These are phyloP conservation scores for Sphinx pinastri DNA, from an alignment of 2,888 invertebrate genomes.

Conservation along the genomic window DNA sequence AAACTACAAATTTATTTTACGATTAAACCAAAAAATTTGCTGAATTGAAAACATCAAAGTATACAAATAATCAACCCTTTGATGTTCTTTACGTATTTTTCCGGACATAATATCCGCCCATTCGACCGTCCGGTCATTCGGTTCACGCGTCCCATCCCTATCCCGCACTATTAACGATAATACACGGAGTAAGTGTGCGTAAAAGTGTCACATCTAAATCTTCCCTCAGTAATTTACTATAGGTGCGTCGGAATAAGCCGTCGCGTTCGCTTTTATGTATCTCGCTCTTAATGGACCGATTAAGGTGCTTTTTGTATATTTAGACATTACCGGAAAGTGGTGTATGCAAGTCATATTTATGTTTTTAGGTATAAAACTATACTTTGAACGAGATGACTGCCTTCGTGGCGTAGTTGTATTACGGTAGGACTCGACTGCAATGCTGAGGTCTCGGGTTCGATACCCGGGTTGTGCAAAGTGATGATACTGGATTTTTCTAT, in stretches of 20 bases:
- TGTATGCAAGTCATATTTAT: background rate
- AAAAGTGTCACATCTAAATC: conserved; percentile 65
- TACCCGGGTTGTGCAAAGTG: no score
- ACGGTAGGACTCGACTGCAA: no score
- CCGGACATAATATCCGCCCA: background rate
- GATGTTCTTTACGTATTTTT: background rate
- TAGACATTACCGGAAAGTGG: conserved; percentile 11
- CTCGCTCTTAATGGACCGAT: conserved; percentile 31
- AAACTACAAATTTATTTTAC: no score
- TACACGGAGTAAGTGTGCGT: conserved; percentile 57
- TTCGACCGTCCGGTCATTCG: background rate
- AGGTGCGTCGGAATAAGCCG: conserved; percentile 45
- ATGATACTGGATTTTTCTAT: no score
- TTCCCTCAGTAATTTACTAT: conserved; percentile 54
- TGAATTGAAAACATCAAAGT: no score
- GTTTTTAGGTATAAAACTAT: background rate
- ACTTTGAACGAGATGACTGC: no score
- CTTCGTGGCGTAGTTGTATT: no score
- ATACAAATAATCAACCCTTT: background rate
- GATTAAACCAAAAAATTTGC: no score
- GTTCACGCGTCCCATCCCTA: conserved; percentile 23
- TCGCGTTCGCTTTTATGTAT: conserved; percentile 14
- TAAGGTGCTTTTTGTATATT: conserved; percentile 29
- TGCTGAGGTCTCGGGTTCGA: no score
- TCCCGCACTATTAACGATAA: conserved; percentile 66